Percentiles rank a stretch among this genome's conserved stretches.
These are phyloP conservation scores for Thaleichthys pacificus DNA, from an alignment of 2,797 vertebrate genomes.

Conservation along the genomic window DNA sequence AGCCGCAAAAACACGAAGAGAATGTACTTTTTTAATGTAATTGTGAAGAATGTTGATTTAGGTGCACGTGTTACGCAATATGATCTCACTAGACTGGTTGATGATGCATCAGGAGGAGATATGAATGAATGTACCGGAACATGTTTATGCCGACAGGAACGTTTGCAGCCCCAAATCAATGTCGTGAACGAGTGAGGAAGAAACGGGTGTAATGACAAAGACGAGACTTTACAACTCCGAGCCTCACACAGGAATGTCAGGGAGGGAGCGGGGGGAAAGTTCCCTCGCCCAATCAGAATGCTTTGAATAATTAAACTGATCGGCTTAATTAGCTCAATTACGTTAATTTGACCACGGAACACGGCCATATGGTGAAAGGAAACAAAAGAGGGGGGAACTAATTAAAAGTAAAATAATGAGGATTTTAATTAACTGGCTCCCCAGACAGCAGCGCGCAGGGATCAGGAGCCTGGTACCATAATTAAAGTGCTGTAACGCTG, in stretches of 20 bases:
- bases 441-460: constrained; percentile 81
- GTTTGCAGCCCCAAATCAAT: constrained; percentile 55
- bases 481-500: constrained; percentile 85
- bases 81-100: neutral
- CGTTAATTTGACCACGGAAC: constrained; percentile 88
- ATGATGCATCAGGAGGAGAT: constrained; percentile 41
- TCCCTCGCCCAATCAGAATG: constrained; percentile 79
- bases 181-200: constrained; percentile 43
- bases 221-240: constrained; percentile 65
- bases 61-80: neutral
- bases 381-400: constrained; percentile 85
- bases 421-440: constrained; percentile 86
- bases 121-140: constrained; percentile 35
- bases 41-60: neutral
- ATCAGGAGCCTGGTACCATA: constrained; percentile 79
- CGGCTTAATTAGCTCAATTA: constrained; percentile 90
- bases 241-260: constrained; percentile 72
- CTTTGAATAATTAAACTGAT: constrained; percentile 91
- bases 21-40: constrained; percentile 23
- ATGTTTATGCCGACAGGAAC: constrained; percentile 41
- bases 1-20: constrained; percentile 23
- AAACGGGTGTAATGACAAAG: constrained; percentile 57
- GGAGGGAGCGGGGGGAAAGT: constrained; percentile 48
- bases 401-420: constrained; percentile 89
- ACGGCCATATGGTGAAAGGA: constrained; percentile 83